Base-by-base conservation (phyloP, 2,888 invertebrate species). In the Amphimallon solstitiale region DNA sequence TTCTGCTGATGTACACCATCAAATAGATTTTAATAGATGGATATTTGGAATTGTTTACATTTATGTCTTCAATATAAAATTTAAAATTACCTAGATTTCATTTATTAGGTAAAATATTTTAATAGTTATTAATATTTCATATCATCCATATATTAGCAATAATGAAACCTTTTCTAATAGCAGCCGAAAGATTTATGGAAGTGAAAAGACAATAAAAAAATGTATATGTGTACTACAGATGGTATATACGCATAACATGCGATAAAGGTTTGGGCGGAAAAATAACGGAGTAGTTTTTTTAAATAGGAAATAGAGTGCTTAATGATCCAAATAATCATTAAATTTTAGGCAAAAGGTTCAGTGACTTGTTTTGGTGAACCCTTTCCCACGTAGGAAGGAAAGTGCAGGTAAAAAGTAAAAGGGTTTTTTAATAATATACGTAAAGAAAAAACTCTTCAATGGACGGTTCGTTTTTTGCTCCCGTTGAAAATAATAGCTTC, bases 381-480 rank as follows among this genome's bases (percentile, higher is more conserved):
- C 67, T 68, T 72, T 71, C 72, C 69, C 72, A 70, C 68, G 69
- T 67, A 66, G 65, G 40, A 63, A 65, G 68, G 65, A 63, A 65
- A 71, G 49, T 63, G 48, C 71, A 72, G 71, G 71, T 72, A 71
- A 70, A 70, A 70, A 70, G 65, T 70, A 70, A 72, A 72, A 72
- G 70, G 70, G 68, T 68, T 72, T 66, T 64, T 65, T 61, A 35
- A 4, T 60, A 37, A 49, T 38, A 29, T 61, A 46, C 23, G 56
- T 63, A 59, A 56, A n/a, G n/a, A 68, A 68, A 68, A 67, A 67
- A 66, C 62, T 68, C 63, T 6, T 49, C 51, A 65, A 65, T 56
- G 67, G 65, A 65, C 63, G 68, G 68, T 54, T 34, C 35, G 29
- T 70, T 70, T 70, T 69, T 70, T 70, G 68, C 70, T 54, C 21